Evolutionary conservation across 37 sponge, comb jelly and placozoan species (phyloP).

Genomic region (Oopsacas minuta): DNA sequence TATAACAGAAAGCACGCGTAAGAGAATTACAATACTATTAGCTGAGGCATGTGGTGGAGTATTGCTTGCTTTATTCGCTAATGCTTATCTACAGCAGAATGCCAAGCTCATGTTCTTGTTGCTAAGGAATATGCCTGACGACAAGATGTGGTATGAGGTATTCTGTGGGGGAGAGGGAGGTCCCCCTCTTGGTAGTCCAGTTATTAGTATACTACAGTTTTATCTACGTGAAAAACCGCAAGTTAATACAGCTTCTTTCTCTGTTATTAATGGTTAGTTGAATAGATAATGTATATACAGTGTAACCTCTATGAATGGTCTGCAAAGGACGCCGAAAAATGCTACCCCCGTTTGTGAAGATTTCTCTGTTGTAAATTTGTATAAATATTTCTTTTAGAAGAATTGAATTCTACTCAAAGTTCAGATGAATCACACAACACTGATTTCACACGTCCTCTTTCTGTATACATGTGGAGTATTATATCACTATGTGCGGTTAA

Average conservation of each 20-base stretch:
- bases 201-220: background rate
- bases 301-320: too few relatives aligned
- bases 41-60: conserved; percentile 51
- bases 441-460: background rate
- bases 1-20: background rate
- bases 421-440: background rate
- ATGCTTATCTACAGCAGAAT: conserved; percentile 48
- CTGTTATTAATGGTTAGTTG: background rate
- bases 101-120: background rate
- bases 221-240: background rate
- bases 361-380: too few relatives aligned
- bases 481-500: background rate
- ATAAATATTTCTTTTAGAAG: background rate
- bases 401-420: background rate
- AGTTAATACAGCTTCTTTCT: background rate
- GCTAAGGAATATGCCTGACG: conserved; percentile 31
- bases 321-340: too few relatives aligned
- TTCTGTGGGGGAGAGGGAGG: conserved; percentile 59
- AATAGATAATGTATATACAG: background rate
- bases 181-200: background rate
- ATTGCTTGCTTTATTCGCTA: conserved; percentile 53
- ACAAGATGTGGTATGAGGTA: conserved; percentile 43
- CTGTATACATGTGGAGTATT: background rate
- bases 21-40: conserved; percentile 29
- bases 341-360: too few relatives aligned